phyloP scores from a whole-genome alignment of 2,797 vertebrate genomes.

The Acrocephalus scirpaceus region DNA sequence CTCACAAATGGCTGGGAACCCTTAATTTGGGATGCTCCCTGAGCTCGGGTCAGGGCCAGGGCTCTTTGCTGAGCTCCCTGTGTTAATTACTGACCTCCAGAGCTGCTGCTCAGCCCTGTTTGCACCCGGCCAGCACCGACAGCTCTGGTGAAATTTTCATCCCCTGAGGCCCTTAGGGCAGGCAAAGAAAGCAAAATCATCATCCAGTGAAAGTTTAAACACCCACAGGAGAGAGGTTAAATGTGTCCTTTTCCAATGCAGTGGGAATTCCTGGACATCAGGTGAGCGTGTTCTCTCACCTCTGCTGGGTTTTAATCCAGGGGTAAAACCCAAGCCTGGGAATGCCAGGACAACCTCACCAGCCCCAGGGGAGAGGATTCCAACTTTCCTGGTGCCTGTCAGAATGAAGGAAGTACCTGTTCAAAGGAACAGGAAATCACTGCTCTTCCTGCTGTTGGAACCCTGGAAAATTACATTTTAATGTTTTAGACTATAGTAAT shows the following conservation, averaged over 20 bases:
- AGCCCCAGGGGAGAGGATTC: not conserved
- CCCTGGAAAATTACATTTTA: too few species aligned
- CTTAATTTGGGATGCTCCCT: not conserved
- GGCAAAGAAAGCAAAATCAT: not conserved
- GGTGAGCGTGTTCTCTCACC: constrained; percentile 3
- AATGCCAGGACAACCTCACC: not conserved
- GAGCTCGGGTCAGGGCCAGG: not conserved
- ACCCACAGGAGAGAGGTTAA: not conserved
- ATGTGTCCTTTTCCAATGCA: not conserved
- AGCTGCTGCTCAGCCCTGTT: not conserved
- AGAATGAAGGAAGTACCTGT: not conserved
- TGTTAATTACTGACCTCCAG: not conserved
- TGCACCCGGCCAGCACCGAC: not conserved
- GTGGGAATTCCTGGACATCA: not conserved
- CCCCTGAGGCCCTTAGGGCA: not conserved
- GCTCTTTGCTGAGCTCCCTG: too few species aligned
- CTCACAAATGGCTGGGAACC: not conserved
- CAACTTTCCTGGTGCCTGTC: not conserved
- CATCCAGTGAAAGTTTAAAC: not conserved
- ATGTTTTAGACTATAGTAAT: too few species aligned
- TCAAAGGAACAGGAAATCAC: not conserved
- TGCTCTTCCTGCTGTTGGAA: not conserved
- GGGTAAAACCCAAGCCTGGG: not conserved
- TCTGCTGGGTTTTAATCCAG: not conserved
- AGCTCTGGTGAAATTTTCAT: constrained; percentile 17